Percentiles rank a stretch among this genome's conserved stretches.
These are phyloP conservation scores for Incurvaria masculella DNA, from an alignment of 2,888 invertebrate genomes.

Conservation along the genomic window DNA sequence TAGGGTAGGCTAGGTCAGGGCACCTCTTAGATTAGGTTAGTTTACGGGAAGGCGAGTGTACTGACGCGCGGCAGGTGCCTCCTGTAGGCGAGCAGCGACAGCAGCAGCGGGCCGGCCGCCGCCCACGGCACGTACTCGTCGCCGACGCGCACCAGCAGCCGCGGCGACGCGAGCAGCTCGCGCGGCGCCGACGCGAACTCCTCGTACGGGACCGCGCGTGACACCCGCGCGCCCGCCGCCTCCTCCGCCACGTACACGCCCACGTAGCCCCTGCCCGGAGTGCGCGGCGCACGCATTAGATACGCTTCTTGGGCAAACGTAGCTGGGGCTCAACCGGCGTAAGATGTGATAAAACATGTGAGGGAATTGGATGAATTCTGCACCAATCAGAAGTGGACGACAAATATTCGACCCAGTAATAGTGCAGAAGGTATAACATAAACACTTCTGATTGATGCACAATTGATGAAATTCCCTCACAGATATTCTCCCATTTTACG, in stretches of 20 bases:
- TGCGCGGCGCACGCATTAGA: too few species aligned
- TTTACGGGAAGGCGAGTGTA: too few species aligned
- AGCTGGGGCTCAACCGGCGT: background rate
- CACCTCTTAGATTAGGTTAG: too few species aligned
- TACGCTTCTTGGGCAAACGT: conserved; percentile 20
- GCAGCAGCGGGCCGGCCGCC: conserved; percentile 85
- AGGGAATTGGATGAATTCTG: too few species aligned
- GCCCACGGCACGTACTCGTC: conserved; percentile 90
- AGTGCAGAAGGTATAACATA: too few species aligned
- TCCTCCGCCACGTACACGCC: conserved; percentile 43
- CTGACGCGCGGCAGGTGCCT: conserved; percentile 76
- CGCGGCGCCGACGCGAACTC: conserved; percentile 62
- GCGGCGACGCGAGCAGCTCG: conserved; percentile 68
- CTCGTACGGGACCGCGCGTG: conserved; percentile 42
- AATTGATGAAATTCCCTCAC: too few species aligned
- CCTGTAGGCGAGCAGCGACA: conserved; percentile 83
- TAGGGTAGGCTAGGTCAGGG: too few species aligned
- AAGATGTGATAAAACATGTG: too few species aligned
- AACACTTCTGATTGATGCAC: too few species aligned
- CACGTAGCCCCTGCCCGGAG: conserved; percentile 64
- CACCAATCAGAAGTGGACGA: too few species aligned
- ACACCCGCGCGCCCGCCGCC: conserved; percentile 22
- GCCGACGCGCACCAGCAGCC: conserved; percentile 81
- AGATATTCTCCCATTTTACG: too few species aligned
- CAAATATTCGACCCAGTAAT: too few species aligned